Percentiles rank a stretch among this genome's conserved stretches.
These are phyloP conservation scores for Apis mellifera DNA, from an alignment of 1,140 invertebrate genomes.

Conservation along the genomic window Amel_HAv3.1 CM009945.2:3536501-3537000, in stretches of 20 bases:
- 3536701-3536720: neutral
- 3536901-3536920: neutral
- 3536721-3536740: neutral
- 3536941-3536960: neutral
- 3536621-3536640: neutral
- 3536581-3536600: slow-evolving; percentile 16
- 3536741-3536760: neutral
- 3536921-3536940: neutral
- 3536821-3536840: neutral
- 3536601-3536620: neutral
- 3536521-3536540: neutral
- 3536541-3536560: slow-evolving; percentile 29
- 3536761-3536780: neutral
- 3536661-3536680: neutral
- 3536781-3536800: neutral
- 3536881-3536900: too few relatives aligned
- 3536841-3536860: neutral
- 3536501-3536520: neutral
- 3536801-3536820: neutral
- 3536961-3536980: neutral
- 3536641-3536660: slow-evolving; percentile 17
- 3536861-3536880: neutral
- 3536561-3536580: neutral
- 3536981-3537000: neutral
- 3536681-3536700: neutral